Base-by-base conservation (phyloP, 2,888 invertebrate genomes). In the Laothoe populi region DNA sequence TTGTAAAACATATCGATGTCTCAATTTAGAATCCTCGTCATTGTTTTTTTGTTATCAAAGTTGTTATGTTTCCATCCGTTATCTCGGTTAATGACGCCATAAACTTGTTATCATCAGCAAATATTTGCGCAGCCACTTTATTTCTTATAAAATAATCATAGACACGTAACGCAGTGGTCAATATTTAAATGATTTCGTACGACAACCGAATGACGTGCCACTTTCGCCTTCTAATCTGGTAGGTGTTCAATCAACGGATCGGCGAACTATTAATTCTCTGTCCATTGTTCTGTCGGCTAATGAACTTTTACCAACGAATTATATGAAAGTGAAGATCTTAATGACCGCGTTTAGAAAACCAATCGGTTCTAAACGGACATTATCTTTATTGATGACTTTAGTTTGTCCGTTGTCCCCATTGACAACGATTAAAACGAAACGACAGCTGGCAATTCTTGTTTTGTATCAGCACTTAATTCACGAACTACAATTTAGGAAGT, bases 221-320 rank as follows among this genome's bases (percentile, higher is more conserved):
- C 88, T 88, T 89, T 89, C 88, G 76, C 87, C 70, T 69, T 76
- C 73, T 67, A 67, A 63, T 68, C 70, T 71, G 24, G 82, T 83
- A 79, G 82, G 82, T 79, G 84, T 80, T 79, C 82, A 81, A 84
- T 84, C 82, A 82, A 73, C 74, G 71, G 74, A 81, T 82, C 82
- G 73, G 65, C 70, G 70, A 74, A 74, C 72, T 75, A 48, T 60
- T 60, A 60, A 60, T 53, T 16, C 60, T 26, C 24, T 24, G 48
- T 23, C 82, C 75, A 87, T 89, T 88, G 88, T 88, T 84, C 82
- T 77, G 73, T 70, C 70, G 59, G 73, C 79, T 87, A 86, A 88
- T 86, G 86, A 88, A 86, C 87, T 87, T 84, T 84, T 85, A 83
- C 84, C 76, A 65, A 72, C 75, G 69, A 68, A 77, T 76, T 76